A percentile compares a stretch with the other conserved stretches of the same genome.
These are phyloP conservation scores for Agonopterix alstromeriana DNA, from an alignment of 2,888 invertebrate species.

Conservation along the genomic window DNA sequence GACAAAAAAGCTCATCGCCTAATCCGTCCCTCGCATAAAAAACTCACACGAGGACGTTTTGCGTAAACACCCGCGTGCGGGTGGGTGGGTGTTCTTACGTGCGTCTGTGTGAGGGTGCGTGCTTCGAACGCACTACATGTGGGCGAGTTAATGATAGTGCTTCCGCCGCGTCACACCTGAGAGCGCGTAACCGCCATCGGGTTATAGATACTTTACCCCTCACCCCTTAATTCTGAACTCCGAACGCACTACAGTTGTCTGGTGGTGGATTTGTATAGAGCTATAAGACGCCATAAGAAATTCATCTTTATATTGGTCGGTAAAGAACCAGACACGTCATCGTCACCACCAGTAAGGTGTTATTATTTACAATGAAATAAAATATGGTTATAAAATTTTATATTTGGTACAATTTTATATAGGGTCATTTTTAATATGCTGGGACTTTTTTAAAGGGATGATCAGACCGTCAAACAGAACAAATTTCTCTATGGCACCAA, in stretches of 20 bases:
- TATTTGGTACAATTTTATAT: too few relatives aligned
- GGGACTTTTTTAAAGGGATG: too few relatives aligned
- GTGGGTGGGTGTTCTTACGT: slow-evolving; percentile 33
- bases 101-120: slow-evolving; percentile 34
- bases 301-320: too few relatives aligned
- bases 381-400: too few relatives aligned
- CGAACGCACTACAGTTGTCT: slow-evolving; percentile 29
- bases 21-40: slow-evolving; percentile 43
- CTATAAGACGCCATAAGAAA: slow-evolving; percentile 11
- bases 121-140: slow-evolving; percentile 19
- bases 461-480: too few relatives aligned
- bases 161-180: slow-evolving; percentile 77
- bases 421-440: too few relatives aligned
- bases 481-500: too few relatives aligned
- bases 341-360: too few relatives aligned
- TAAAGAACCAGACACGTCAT: too few relatives aligned
- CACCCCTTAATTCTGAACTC: slow-evolving; percentile 42
- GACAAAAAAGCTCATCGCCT: slow-evolving; percentile 21
- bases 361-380: too few relatives aligned
- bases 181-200: slow-evolving; percentile 71
- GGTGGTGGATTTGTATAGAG: slow-evolving; percentile 26
- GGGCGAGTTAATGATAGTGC: slow-evolving; percentile 74
- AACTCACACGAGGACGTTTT: slow-evolving; percentile 35
- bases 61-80: slow-evolving; percentile 27
- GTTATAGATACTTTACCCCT: slow-evolving; percentile 57